phyloP scores from a whole-genome alignment of 2,113 vertebrate species.

The Noturus placidus region DNA sequence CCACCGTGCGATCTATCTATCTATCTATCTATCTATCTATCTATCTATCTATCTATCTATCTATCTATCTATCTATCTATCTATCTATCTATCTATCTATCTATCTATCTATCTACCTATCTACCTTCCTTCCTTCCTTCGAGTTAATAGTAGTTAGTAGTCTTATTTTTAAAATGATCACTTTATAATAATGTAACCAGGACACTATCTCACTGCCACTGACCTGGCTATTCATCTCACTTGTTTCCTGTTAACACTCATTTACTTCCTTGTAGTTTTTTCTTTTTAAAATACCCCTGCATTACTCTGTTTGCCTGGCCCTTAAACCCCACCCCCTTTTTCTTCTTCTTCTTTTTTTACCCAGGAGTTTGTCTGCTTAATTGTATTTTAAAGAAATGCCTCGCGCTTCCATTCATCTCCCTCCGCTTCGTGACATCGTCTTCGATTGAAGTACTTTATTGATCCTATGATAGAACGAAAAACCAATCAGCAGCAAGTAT shows the following conservation, averaged over 20 bases:
- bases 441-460: not conserved
- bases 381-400: not conserved
- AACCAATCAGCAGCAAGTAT: not conserved
- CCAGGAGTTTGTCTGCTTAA: not conserved
- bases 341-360: not conserved
- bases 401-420: not conserved
- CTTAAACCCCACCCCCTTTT: not conserved
- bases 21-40: no score
- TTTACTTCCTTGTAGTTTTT: not conserved
- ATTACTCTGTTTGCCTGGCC: not conserved
- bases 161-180: no score
- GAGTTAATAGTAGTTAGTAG: no score
- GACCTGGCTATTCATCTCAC: not conserved
- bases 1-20: no score
- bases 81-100: no score
- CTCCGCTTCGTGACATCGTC: not conserved
- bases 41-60: no score
- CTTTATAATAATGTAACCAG: not conserved
- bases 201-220: not conserved
- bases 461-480: not conserved
- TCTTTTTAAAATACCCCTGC: not conserved
- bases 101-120: no score
- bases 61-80: no score
- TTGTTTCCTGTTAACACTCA: not conserved
- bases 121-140: no score